Evolutionary conservation across 2,113 vertebrate species (phyloP), one percentile per base, ranked within the genome.

Genomic region (Leucopternis melanops): DNA sequence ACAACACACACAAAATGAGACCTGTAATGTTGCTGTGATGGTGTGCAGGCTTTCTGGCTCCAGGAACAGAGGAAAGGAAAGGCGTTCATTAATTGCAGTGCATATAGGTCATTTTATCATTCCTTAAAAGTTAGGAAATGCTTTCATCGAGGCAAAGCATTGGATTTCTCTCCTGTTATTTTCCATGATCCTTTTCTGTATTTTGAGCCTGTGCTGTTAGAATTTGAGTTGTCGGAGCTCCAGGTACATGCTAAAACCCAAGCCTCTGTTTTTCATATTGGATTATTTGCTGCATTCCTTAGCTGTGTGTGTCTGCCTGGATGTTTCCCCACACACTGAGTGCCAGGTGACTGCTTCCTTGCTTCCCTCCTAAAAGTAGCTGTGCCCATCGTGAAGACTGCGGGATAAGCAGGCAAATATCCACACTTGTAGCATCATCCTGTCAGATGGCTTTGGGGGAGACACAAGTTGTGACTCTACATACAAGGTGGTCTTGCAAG

Each of bases 221-320:
- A 75, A 69, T 57, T 75, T 82, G 58, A 70, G 75, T 38, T 94
- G 58, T 81, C 19, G 75, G 50, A 97, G 32, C 22, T 90, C 22
- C 50, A 66, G 72, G 55, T 88, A 78, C 42, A 16, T 62, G 29
- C 36, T 93, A 54, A 86, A 92, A 23, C 16, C 23, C 40, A 88
- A 49, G 40, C 5, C 63, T 79, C 78, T 88, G 66, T 47, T 69
- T 93, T 92, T 90, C 45, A 18, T 65, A 31, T 82, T 63, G 67
- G 65, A 80, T 85, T 82, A 62, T 86, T 83, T 92, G 45, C 38
- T 86, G 49, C 71, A 45, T 93, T 94, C 67, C 49, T 82, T 72
- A 65, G 27, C 62, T 57, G 17, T 29, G 5, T 77, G 57, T 75
- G 44, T 67, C 78, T 90, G 66, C 49, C 54, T 92, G 75, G 58